Percentiles rank a stretch among this genome's conserved stretches.
Evolutionary conservation across 1,140 invertebrate species (phyloP).

Genomic region (Drosophila kohkoa): DNA sequence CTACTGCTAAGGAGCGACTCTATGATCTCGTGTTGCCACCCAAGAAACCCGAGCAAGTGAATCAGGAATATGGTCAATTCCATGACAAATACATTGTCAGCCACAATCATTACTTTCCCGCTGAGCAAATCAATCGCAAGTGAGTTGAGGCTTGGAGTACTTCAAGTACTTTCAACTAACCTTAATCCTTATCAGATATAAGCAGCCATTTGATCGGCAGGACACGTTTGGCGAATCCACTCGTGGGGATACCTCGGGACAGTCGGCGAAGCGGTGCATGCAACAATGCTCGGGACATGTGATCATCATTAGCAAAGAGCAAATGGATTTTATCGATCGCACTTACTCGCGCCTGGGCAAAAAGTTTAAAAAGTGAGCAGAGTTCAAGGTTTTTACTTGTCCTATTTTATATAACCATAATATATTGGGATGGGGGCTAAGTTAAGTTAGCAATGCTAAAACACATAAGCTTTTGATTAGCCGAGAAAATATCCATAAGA

Average conservation of each 20-base stretch:
- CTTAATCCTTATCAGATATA: constrained; percentile 48
- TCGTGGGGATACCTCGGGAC: constrained; percentile 32
- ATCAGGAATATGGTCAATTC: constrained; percentile 50
- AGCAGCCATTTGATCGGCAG: constrained; percentile 35
- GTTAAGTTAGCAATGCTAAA: too few relatives aligned
- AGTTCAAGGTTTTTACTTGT: too few relatives aligned
- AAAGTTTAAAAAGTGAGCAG: constrained; percentile 49
- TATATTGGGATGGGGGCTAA: too few relatives aligned
- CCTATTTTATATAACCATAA: too few relatives aligned
- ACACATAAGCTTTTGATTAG: too few relatives aligned
- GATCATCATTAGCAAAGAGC: constrained; percentile 68
- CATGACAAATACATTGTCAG: constrained; percentile 72
- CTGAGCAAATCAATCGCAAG: constrained; percentile 67
- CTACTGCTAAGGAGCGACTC: neutral
- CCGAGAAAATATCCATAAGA: too few relatives aligned
- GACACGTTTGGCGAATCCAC: constrained; percentile 35
- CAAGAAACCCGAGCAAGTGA: constrained; percentile 60
- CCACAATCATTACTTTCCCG: constrained; percentile 75
- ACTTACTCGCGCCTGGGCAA: constrained; percentile 52
- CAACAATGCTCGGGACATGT: constrained; percentile 48
- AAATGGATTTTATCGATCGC: constrained; percentile 69
- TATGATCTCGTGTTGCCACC: constrained; percentile 63
- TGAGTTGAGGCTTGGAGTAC: constrained; percentile 3
- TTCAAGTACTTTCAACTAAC: neutral
- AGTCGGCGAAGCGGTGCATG: constrained; percentile 59